These are phyloP conservation scores for Phenganax subtilis DNA, from an alignment of 92 coral and sea anemone genomes.

Conservation along the genomic window DNA sequence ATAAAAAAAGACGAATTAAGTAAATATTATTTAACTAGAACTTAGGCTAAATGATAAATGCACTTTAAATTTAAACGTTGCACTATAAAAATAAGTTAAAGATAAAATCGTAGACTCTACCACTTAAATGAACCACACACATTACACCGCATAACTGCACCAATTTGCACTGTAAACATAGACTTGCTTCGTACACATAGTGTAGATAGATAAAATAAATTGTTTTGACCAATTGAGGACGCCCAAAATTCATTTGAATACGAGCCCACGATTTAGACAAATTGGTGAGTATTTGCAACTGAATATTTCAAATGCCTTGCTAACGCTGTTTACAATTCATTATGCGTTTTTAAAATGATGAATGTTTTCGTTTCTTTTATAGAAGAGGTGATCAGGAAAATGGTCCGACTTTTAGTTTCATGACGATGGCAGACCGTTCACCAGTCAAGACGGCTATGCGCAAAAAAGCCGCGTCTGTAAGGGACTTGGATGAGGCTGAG, in stretches of 20 bases:
- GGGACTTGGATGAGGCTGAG: slow-evolving; percentile 31
- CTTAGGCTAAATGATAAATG: background rate
- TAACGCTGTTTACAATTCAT: background rate
- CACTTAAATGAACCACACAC: background rate
- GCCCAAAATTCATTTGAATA: background rate
- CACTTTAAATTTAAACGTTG: slow-evolving; percentile 3
- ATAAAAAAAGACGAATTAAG: background rate
- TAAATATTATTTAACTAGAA: background rate
- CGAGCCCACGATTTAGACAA: background rate
- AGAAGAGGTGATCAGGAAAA: background rate
- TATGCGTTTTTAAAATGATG: background rate
- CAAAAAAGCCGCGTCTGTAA: slow-evolving; percentile 24
- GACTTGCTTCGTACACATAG: background rate
- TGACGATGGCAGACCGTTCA: slow-evolving; percentile 29
- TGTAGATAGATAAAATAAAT: background rate
- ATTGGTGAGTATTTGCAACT: background rate
- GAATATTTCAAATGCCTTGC: background rate
- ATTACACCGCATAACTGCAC: background rate
- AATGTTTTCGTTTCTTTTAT: background rate
- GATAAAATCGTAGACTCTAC: background rate
- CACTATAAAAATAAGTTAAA: background rate
- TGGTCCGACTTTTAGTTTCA: background rate
- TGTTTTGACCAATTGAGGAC: background rate
- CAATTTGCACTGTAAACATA: slow-evolving; percentile 22
- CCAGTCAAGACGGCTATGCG: background rate